Evolutionary conservation across 2,888 invertebrate genomes (phyloP).

Genomic region (Saturnia pavonia): DNA sequence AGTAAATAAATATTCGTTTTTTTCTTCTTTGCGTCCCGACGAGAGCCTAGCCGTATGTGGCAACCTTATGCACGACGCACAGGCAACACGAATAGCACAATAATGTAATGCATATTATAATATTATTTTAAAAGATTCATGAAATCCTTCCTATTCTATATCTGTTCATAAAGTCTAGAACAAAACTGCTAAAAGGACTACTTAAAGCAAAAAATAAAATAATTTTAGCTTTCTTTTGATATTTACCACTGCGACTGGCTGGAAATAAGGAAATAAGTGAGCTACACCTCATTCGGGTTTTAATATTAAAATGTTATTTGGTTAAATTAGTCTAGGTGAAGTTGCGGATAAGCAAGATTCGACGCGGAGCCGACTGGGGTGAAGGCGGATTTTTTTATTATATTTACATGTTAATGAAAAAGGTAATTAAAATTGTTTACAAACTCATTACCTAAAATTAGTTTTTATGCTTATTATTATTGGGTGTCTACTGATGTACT

Average conservation of each 20-base stretch:
- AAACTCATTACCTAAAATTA: background rate
- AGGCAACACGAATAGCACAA: too few relatives aligned
- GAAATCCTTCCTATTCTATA: too few relatives aligned
- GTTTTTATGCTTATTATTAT: too few relatives aligned
- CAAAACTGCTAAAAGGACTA: background rate
- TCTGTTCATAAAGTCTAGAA: too few relatives aligned
- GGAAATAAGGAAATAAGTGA: background rate
- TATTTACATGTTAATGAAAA: background rate
- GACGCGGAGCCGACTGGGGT: background rate
- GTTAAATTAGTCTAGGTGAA: background rate
- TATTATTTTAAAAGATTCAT: too few relatives aligned
- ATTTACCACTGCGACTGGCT: background rate
- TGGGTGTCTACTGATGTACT: too few relatives aligned
- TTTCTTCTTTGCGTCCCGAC: too few relatives aligned
- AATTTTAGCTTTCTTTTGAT: too few relatives aligned
- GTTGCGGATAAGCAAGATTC: background rate
- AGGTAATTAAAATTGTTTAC: background rate
- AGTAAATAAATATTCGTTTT: too few relatives aligned
- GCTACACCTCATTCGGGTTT: background rate
- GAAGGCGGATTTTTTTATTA: background rate
- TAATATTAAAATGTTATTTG: slow-evolving; percentile 1
- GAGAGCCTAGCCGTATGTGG: too few relatives aligned
- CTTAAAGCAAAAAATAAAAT: background rate
- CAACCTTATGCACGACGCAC: too few relatives aligned
- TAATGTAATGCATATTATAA: too few relatives aligned